Conservation (phyloP, 2,888 invertebrate genomes). For the Drosophila tanythrix region DNA sequence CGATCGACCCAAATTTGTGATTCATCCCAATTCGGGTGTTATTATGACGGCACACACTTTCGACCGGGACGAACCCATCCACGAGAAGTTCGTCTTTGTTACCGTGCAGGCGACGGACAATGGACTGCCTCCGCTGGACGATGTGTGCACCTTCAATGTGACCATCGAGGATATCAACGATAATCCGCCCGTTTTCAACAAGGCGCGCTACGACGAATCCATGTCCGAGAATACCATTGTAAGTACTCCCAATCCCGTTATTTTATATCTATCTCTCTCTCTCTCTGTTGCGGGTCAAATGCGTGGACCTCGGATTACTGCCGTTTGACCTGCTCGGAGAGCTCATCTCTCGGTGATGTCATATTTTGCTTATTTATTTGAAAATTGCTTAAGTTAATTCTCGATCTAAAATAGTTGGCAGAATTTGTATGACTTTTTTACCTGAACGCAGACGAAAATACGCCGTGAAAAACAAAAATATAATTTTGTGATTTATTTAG, state of each 20-base stretch:
- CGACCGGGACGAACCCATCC: slow-evolving; percentile 95
- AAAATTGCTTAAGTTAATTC: neutral
- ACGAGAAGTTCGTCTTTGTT: slow-evolving; percentile 92
- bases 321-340: slow-evolving; percentile 59
- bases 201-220: slow-evolving; percentile 89
- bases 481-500: neutral
- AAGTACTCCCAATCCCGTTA: slow-evolving; percentile 65
- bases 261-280: neutral
- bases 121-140: slow-evolving; percentile 94
- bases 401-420: neutral
- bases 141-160: slow-evolving; percentile 97
- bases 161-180: slow-evolving; percentile 97
- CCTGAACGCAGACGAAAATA: neutral
- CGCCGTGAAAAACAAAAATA: neutral
- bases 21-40: slow-evolving; percentile 90
- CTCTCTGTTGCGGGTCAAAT: slow-evolving; percentile 49
- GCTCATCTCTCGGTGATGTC: neutral
- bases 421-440: neutral
- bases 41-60: slow-evolving; percentile 92
- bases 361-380: neutral
- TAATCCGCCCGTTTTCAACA: slow-evolving; percentile 87
- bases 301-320: slow-evolving; percentile 83
- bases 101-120: slow-evolving; percentile 97
- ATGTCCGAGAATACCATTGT: slow-evolving; percentile 92
- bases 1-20: slow-evolving; percentile 91